Evolutionary conservation across 2,113 vertebrate species (phyloP).

Genomic region (Nothoprocta pentlandii): DNA sequence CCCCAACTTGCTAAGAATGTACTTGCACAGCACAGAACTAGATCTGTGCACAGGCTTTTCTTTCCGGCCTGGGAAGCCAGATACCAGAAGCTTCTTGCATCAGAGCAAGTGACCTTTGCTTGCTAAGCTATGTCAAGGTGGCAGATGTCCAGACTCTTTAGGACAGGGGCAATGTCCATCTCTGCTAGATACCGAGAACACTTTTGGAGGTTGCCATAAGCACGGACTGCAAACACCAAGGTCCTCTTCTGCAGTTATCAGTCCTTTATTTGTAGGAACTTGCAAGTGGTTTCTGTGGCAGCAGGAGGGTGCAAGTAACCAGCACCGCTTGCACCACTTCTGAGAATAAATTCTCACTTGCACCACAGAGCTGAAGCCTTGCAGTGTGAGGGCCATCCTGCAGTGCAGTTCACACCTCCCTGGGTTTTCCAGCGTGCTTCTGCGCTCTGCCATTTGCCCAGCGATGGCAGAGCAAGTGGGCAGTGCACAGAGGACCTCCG

Average conservation of each 20-base stretch:
- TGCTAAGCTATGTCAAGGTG: background rate
- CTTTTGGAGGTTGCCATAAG: background rate
- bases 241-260: background rate
- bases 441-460: background rate
- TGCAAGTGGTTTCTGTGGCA: background rate
- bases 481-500: background rate
- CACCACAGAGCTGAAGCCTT: background rate
- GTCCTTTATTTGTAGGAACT: background rate
- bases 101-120: background rate
- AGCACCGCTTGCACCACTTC: accelerated
- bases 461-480: accelerated
- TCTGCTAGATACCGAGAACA: background rate
- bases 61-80: background rate
- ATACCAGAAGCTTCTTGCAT: background rate
- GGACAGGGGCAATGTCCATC: background rate
- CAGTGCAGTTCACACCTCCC: background rate
- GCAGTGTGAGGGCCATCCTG: accelerated
- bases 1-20: background rate
- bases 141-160: background rate
- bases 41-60: background rate
- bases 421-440: no score
- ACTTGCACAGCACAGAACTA: background rate
- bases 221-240: background rate
- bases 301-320: background rate
- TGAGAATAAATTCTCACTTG: accelerated